Percentiles rank a stretch among this genome's conserved stretches.
phyloP scores from a whole-genome alignment of 2,113 vertebrate species.

The Phalacrocorax pelagicus region DNA sequence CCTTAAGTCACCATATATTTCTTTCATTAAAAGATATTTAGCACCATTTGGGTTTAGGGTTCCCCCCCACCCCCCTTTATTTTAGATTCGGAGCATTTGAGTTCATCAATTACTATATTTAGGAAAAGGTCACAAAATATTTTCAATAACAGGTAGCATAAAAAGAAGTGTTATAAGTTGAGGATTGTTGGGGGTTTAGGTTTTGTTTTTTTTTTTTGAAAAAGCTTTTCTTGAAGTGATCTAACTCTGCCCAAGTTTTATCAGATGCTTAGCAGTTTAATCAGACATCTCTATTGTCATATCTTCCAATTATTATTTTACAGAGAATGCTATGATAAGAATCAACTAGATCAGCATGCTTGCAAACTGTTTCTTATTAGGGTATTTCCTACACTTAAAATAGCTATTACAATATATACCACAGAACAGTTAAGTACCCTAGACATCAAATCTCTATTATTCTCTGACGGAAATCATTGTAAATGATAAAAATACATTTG shows the following conservation, averaged over 20 bases:
- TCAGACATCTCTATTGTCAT: conserved; percentile 15
- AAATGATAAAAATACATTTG: conserved; percentile 3
- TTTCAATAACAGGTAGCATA: background rate
- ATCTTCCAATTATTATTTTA: conserved; percentile 52
- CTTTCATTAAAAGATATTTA: background rate
- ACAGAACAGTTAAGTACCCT: conserved; percentile 6
- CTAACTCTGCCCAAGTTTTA: background rate
- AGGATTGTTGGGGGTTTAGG: background rate
- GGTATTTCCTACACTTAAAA: conserved; percentile 56
- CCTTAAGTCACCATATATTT: background rate
- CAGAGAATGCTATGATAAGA: conserved; percentile 11
- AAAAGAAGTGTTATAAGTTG: background rate
- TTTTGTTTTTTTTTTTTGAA: background rate
- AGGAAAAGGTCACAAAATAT: background rate
- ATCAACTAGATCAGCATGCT: conserved; percentile 21
- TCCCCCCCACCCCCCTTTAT: background rate
- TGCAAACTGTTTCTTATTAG: conserved; percentile 16
- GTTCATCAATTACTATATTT: background rate
- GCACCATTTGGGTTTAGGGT: background rate
- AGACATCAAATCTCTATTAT: background rate
- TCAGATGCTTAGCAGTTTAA: background rate
- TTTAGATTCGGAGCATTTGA: background rate
- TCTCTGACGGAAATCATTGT: background rate
- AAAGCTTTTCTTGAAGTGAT: background rate
- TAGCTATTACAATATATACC: conserved; percentile 15